Percentiles rank a stretch among this genome's conserved stretches.
phyloP scores from a whole-genome alignment of 1,140 invertebrate genomes.

The Bacillus rossius region DNA sequence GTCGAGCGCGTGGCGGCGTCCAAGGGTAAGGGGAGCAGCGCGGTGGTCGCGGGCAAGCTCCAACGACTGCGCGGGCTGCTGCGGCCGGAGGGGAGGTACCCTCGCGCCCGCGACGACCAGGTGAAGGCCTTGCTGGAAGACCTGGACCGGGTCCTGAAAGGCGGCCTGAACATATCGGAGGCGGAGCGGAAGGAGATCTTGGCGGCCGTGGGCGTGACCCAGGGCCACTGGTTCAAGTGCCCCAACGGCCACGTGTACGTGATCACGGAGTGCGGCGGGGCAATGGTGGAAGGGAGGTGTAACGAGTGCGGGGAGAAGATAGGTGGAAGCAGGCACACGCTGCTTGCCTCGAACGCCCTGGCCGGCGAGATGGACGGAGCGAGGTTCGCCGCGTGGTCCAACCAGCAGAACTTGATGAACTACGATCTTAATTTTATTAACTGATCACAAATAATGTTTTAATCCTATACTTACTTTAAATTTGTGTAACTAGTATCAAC shows the following conservation, averaged over 20 bases:
- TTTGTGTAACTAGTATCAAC: too few species aligned
- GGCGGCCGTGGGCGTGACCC: conserved; percentile 49
- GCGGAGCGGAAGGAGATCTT: conserved; percentile 53
- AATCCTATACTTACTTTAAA: too few species aligned
- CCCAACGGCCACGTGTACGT: conserved; percentile 66
- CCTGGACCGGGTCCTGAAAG: background rate
- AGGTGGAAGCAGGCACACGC: conserved; percentile 53
- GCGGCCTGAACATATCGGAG: conserved; percentile 38
- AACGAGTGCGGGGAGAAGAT: conserved; percentile 54
- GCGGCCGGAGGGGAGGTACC: background rate
- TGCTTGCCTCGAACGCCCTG: conserved; percentile 46
- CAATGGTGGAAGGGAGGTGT: conserved; percentile 52
- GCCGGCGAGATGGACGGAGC: conserved; percentile 52
- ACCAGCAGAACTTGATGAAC: too few species aligned
- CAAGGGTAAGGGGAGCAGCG: too few species aligned
- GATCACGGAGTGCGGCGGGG: conserved; percentile 68
- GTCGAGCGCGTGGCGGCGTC: background rate
- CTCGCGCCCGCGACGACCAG: background rate
- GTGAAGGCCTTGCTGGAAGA: background rate
- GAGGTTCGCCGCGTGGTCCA: too few species aligned
- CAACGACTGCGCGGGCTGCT: background rate
- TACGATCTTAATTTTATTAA: too few species aligned
- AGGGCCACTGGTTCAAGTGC: conserved; percentile 71
- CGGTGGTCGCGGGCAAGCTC: background rate
- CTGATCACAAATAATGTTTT: too few species aligned